phyloP scores from a whole-genome alignment of 2,797 vertebrate species.

The Anomalospiza imberbis region DNA sequence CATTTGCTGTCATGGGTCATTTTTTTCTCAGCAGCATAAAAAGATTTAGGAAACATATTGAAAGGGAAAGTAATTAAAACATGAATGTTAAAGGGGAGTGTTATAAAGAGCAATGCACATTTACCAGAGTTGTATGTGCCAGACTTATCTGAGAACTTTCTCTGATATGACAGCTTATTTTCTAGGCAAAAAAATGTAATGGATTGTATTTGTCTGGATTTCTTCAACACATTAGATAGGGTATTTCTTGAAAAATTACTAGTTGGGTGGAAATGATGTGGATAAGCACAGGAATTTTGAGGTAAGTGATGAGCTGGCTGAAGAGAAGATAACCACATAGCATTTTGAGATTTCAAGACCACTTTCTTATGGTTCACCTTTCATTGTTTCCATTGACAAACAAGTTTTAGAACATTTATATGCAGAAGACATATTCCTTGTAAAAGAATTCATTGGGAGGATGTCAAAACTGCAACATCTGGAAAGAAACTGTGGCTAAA shows the following conservation, averaged over 20 bases:
- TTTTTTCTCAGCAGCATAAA: background rate
- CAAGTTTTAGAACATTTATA: background rate
- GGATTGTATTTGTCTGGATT: background rate
- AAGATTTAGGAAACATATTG: background rate
- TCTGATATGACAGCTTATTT: background rate
- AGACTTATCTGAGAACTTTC: background rate
- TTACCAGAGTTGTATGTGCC: background rate
- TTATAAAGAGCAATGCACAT: background rate
- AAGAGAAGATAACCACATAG: background rate
- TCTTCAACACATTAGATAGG: background rate
- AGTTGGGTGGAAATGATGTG: background rate
- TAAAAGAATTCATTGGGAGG: background rate
- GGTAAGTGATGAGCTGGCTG: background rate
- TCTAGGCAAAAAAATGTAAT: background rate
- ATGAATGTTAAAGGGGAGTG: background rate
- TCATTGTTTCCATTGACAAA: background rate
- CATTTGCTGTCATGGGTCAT: background rate
- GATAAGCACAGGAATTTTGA: background rate
- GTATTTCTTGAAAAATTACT: background rate
- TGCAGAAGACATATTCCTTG: background rate
- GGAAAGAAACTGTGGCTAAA: background rate
- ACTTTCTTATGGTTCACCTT: background rate
- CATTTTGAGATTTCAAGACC: background rate
- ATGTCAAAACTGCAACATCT: background rate
- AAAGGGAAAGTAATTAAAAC: background rate